A percentile compares a stretch with the other conserved stretches of the same genome.
These are phyloP conservation scores for Sorex araneus DNA, from an alignment of 2,113 vertebrate species.

Conservation along the genomic window DNA sequence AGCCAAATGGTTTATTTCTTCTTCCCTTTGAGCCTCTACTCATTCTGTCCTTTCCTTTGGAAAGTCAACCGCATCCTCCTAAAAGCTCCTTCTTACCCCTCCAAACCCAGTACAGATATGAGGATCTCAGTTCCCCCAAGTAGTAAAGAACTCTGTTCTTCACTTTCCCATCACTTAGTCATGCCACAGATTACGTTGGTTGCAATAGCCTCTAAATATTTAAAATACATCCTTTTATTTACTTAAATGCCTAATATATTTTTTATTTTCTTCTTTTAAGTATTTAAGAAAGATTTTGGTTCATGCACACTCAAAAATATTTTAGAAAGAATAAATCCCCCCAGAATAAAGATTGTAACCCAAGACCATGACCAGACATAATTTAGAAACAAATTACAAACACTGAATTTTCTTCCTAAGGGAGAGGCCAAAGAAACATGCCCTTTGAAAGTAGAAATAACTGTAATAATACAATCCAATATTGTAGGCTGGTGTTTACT, in stretches of 20 bases:
- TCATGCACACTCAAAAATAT: not conserved
- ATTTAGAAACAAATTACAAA: slow-evolving; percentile 45
- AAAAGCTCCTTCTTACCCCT: not conserved
- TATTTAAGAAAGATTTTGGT: not conserved
- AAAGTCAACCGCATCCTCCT: not conserved
- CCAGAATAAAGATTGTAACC: slow-evolving; percentile 36
- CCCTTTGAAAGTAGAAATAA: slow-evolving; percentile 1
- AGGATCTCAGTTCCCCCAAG: not conserved
- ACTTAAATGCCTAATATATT: not conserved
- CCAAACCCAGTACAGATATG: not conserved
- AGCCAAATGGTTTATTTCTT: not conserved
- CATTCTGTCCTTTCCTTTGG: not conserved
- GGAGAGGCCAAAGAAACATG: slow-evolving; percentile 10
- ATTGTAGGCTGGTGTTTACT: not conserved
- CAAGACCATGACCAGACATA: not conserved
- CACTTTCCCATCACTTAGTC: not conserved
- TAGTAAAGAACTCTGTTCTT: not conserved
- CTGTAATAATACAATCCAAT: not conserved
- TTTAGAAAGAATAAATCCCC: slow-evolving; percentile 45
- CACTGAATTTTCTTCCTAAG: not conserved
- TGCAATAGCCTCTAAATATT: not conserved
- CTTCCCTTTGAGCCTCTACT: not conserved
- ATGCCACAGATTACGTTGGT: not conserved
- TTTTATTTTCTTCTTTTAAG: slow-evolving; percentile 42
- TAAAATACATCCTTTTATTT: not conserved